Evolutionary conservation across 1,140 invertebrate genomes (phyloP).

Genomic region (Tetraneura akinire): DNA sequence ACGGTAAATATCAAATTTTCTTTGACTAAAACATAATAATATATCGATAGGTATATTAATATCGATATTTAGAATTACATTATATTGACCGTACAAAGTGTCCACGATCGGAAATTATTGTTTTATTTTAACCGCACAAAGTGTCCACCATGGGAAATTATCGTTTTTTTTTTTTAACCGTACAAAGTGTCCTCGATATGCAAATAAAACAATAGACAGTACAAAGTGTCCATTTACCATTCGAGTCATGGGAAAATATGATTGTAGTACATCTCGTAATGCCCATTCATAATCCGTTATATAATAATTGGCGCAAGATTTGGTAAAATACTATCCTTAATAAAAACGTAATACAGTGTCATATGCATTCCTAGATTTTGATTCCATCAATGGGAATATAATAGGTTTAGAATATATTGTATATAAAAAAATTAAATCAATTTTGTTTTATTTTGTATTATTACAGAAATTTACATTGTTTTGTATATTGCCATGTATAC

Average conservation of each 20-base stretch:
- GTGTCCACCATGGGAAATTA: too few relatives aligned
- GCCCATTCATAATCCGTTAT: not conserved
- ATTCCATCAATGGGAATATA: not conserved
- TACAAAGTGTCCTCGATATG: too few relatives aligned
- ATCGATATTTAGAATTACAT: too few relatives aligned
- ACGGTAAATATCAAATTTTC: too few relatives aligned
- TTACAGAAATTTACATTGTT: constrained; percentile 14
- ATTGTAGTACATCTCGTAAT: not conserved
- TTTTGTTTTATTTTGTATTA: not conserved
- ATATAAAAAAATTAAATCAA: not conserved
- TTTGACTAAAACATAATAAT: too few relatives aligned
- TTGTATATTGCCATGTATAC: not conserved
- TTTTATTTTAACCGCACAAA: too few relatives aligned
- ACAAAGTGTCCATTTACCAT: too few relatives aligned
- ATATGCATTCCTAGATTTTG: not conserved
- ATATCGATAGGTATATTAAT: too few relatives aligned
- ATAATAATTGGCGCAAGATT: not conserved
- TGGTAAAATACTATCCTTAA: not conserved
- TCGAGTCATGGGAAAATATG: not conserved
- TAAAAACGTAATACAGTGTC: not conserved
- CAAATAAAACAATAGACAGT: too few relatives aligned
- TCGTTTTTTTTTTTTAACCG: too few relatives aligned
- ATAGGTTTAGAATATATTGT: not conserved
- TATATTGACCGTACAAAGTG: too few relatives aligned
- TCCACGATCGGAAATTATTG: too few relatives aligned